phyloP scores from a whole-genome alignment of 1,140 invertebrate species.

The Capitella teleta region DNA sequence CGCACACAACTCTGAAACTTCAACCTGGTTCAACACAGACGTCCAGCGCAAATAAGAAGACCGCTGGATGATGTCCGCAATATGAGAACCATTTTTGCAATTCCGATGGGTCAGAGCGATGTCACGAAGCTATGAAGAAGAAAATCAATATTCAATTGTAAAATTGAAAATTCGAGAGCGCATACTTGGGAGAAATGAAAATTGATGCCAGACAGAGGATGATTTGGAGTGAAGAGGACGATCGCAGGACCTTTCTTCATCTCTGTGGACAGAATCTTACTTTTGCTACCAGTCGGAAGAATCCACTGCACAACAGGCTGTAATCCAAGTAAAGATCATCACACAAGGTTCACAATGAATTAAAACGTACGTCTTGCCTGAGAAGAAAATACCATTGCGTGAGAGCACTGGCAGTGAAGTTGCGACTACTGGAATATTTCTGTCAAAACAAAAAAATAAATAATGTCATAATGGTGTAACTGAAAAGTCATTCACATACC shows the following conservation, averaged over 20 bases:
- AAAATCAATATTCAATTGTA: neutral
- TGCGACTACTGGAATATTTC: no score
- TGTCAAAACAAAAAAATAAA: no score
- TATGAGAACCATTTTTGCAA: slow-evolving; percentile 15
- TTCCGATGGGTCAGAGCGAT: slow-evolving; percentile 33
- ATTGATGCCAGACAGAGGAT: slow-evolving; percentile 22
- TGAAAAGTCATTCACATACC: no score
- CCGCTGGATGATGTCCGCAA: neutral
- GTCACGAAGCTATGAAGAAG: slow-evolving; percentile 28
- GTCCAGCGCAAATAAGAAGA: neutral
- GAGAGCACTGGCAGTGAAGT: no score
- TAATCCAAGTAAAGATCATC: neutral
- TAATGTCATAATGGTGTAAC: no score
- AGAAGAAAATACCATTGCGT: no score
- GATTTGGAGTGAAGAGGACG: slow-evolving; percentile 31
- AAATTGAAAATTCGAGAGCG: slow-evolving; percentile 2
- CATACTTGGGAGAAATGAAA: slow-evolving; percentile 30
- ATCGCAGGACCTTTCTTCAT: slow-evolving; percentile 28
- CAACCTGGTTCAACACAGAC: neutral
- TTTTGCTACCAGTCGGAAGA: slow-evolving; percentile 32
- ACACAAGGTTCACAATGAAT: neutral
- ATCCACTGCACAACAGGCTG: slow-evolving; percentile 31
- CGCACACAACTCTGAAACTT: neutral
- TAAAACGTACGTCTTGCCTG: no score
- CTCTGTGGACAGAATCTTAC: slow-evolving; percentile 22